Evolutionary conservation across 2,888 invertebrate genomes (phyloP), one percentile per base, ranked within the genome.

Genomic region (Pollenia amentaria): DNA sequence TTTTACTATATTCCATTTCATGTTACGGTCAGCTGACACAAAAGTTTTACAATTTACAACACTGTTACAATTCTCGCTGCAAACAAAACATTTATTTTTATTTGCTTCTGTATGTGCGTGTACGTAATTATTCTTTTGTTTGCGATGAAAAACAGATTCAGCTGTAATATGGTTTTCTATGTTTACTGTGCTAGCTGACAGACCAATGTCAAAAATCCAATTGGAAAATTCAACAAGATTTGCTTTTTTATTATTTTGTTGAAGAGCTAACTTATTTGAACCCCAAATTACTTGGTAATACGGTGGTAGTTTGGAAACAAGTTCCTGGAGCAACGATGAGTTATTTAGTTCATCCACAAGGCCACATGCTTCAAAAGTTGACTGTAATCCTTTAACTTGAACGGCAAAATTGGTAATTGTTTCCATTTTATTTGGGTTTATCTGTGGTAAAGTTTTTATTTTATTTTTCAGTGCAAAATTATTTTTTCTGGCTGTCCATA

Each of bases 401-500:
- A 83, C 29, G 0, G 76, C 82, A 57, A 87, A 87, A 16, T 70
- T 64, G 4, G 85, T 83, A 44, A 82, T 75, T 44, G 84, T 79
- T 75, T 87, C 78, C 75, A 87, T 69, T 75, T 84, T 87, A 44
- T 81, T 87, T 11, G 55, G 40, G 67, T 79, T 82, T 42, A 87
- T 40, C 44, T 65, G 70, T 42, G 87, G 87, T 48, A 76, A 48
- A 53, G 46, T 48, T 75, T 62, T 82, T 65, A 87, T 81, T 79
- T 82, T 82, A 70, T 76, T 82, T 76, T 79, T 87, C 11, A 87
- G 64, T 12, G 84, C 75, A 42, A 65, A 53, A 10, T 10, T 14
- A 85, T 87, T 53, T 85, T 87, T 29, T 85, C 85, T 4, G 85
- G 82, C 67, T 87, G 87, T 1, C 82, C 87, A 55, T 79, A 87